These are phyloP conservation scores for Coelinius sp. DNA, from an alignment of 2,888 invertebrate species.

Conservation along the genomic window DNA sequence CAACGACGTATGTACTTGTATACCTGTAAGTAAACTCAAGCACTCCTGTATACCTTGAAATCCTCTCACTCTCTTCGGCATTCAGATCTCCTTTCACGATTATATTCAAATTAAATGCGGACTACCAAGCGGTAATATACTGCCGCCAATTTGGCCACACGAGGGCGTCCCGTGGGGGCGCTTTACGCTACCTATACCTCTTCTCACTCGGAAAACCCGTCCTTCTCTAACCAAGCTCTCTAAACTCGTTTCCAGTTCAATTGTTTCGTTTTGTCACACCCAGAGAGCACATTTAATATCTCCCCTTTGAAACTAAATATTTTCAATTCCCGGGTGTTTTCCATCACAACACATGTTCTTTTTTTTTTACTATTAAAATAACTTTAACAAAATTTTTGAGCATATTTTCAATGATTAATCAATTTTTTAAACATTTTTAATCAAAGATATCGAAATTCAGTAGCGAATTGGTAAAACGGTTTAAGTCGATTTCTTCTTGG, in stretches of 20 bases:
- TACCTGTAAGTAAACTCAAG: conserved; percentile 2
- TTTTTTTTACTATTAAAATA: neutral
- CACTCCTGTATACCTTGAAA: neutral
- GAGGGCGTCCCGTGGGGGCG: conserved; percentile 58
- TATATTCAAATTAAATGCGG: conserved; percentile 71
- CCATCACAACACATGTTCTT: neutral
- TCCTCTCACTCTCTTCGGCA: conserved; percentile 31
- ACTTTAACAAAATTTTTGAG: neutral
- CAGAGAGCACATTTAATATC: conserved; percentile 14
- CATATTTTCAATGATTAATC: too few relatives aligned
- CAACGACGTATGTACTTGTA: conserved; percentile 11
- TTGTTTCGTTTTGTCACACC: conserved; percentile 36
- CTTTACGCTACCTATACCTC: conserved; percentile 42
- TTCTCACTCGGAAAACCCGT: neutral
- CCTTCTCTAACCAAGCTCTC: neutral
- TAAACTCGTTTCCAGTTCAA: conserved; percentile 28
- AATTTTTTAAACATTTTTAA: too few relatives aligned
- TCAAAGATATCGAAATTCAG: too few relatives aligned
- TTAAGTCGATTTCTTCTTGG: too few relatives aligned
- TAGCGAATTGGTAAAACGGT: too few relatives aligned
- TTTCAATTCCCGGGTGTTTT: neutral
- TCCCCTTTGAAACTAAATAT: conserved; percentile 17
- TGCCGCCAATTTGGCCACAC: conserved; percentile 70
- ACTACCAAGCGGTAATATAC: conserved; percentile 69
- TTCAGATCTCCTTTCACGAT: conserved; percentile 68